Base-by-base conservation (phyloP, 1,140 invertebrate genomes). In the Metopolophium dirhodum region DNA sequence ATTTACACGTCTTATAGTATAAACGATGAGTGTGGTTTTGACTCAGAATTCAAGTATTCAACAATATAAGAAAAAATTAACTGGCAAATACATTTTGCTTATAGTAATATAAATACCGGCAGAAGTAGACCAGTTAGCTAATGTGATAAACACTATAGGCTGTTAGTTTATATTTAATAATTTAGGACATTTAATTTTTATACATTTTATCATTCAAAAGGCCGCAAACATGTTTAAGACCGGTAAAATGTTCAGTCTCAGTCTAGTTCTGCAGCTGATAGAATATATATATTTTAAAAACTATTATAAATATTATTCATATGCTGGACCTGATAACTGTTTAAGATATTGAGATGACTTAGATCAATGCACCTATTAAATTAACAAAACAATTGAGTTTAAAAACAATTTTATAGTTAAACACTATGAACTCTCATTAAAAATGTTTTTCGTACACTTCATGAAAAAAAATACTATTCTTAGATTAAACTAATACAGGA, bases 341-440 rank as follows among this genome's bases (percentile, higher is more conserved):
- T 77, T n/a, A 30, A n/a, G 4, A n/a, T 20, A 77, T n/a, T 77
- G 30, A n/a, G 14, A 77, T 77, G 61, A n/a, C 14, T 77, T 77
- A 77, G 61, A 77, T 77, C 61, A 77, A 77, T 77, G 61, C 61
- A 77, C 61, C 61, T 77, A 77, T 77, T 77, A 77, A 47, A 47
- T 47, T 47, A 8, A 47, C 7, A 47, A 47, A 9, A 47, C 8
- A 47, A 47, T 47, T 47, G 45, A 77, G 14, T 77, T 77, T n/a
- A 35, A 35, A n/a, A 77, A n/a, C 14, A 77, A n/a, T 35, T n/a
- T 85, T 45, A 85, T 41, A 85, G 37, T 85, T 23, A 41, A 26
- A 85, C 41, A 85, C 83, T 30, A 85, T 85, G 83, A 26, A 85
- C 23, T 85, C 83, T 85, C 83, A 85, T 85, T 85, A 85, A 85